Conservation (phyloP, 2,797 vertebrate species). For the Siniperca undulata region DNA sequence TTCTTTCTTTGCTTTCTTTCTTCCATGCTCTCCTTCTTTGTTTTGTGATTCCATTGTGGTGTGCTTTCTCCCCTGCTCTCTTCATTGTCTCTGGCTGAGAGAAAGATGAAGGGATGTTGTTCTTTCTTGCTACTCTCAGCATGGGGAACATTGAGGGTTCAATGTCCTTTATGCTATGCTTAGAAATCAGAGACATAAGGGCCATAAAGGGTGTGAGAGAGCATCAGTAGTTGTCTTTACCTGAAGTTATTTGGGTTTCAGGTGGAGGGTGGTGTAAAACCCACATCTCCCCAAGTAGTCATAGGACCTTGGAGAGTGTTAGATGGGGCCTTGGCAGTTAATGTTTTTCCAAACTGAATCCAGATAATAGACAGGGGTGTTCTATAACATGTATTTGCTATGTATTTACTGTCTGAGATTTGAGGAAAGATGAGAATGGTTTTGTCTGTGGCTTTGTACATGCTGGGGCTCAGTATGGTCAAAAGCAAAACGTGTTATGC, state of each 20-base stretch:
- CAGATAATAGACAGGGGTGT: background rate
- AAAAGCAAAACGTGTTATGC: background rate
- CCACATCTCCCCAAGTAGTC: background rate
- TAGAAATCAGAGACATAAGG: slow-evolving; percentile 6
- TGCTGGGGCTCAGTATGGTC: background rate
- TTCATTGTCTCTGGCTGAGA: slow-evolving; percentile 13
- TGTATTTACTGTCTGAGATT: background rate
- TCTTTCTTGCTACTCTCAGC: slow-evolving; percentile 4
- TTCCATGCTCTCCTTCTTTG: background rate
- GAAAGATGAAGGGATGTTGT: slow-evolving; percentile 11
- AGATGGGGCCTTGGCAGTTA: background rate
- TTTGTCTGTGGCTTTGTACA: background rate
- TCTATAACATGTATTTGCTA: background rate
- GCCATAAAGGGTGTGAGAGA: slow-evolving; percentile 12
- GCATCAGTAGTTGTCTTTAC: slow-evolving; percentile 14
- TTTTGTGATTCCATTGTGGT: slow-evolving; percentile 12
- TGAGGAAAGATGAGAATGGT: background rate
- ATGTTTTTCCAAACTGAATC: background rate
- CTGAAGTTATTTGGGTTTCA: slow-evolving; percentile 12
- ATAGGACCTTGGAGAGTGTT: background rate
- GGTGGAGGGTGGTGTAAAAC: slow-evolving; percentile 8
- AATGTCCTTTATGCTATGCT: slow-evolving; percentile 27
- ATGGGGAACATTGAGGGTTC: slow-evolving; percentile 27
- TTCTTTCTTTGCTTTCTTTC: slow-evolving; percentile 1
- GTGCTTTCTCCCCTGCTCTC: background rate